Base-by-base conservation (phyloP, 2,113 vertebrate species). In the Rhinichthys klamathensis region DNA sequence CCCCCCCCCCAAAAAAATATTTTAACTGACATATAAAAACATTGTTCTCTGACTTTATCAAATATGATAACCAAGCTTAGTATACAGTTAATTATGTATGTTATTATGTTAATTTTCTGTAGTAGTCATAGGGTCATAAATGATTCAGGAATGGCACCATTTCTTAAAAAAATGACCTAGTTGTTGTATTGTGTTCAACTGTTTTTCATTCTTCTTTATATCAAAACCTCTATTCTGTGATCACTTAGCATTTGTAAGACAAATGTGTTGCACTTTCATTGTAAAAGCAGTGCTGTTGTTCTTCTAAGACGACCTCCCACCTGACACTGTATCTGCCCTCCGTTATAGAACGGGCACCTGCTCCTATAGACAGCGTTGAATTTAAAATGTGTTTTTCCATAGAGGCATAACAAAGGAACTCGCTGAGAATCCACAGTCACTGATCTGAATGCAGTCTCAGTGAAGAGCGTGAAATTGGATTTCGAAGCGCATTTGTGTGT, bases 391-490 rank as follows among this genome's bases (percentile, higher is more conserved):
- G 46, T 30, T 61, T 30, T 49, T 84, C 30, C 82, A 79, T 80
- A 38, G 58, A 86, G 79, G 23, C 67, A 3, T 23, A 80, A 84
- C 85, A 82, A 86, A 86, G 85, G 23, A 35, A 58, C 51, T n/a
- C 73, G 13, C 13, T 21, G 49, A 58, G 49, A 80, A 44, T 63
- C 38, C 51, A 23, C 23, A 21, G 54, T 67, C 27, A 30, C 73
- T 35, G n/a, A 75, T 60, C 70, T 83, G 60, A 69, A 78, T 83
- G 46, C 69, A 73, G 72, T 61, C 56, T 67, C 56, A 16, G 72
- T 67, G 25, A 76, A 51, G 18, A 67, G 70, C 79, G 61, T 86
- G 85, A 86, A 82, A 86, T 86, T 35, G 15, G 79, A 35, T 74
- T 83, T 78, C 16, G 12, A 46, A 67, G 38, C 16, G 11, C 35